Evolutionary conservation across 2,113 vertebrate genomes (phyloP).

Genomic region (Dryoscopus gambensis): DNA sequence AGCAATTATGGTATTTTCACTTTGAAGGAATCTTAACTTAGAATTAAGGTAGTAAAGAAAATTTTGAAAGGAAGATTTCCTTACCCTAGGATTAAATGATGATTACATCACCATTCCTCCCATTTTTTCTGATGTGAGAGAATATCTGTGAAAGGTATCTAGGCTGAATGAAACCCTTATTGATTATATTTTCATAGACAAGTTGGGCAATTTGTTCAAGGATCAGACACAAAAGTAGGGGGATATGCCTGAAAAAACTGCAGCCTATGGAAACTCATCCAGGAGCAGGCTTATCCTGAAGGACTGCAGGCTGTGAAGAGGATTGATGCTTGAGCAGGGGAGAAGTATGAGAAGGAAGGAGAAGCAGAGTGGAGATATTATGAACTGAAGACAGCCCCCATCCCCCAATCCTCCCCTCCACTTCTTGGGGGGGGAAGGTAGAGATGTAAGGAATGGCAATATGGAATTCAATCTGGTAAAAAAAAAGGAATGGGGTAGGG

Average conservation of each 20-base stretch:
- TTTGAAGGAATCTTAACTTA: background rate
- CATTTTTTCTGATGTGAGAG: background rate
- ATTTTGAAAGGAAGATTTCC: background rate
- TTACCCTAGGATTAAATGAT: background rate
- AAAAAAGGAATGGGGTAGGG: background rate
- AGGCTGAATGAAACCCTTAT: background rate
- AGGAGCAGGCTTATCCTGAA: background rate
- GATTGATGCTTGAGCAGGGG: rapidly evolving
- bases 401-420: background rate
- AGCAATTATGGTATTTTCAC: background rate
- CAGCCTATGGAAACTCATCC: background rate
- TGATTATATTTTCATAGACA: background rate
- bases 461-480: background rate
- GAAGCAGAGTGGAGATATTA: background rate
- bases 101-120: background rate
- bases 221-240: background rate
- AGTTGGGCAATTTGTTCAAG: background rate
- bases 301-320: background rate
- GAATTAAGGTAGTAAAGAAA: background rate
- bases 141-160: background rate
- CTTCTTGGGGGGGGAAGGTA: background rate
- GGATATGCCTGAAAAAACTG: background rate
- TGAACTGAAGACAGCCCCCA: background rate
- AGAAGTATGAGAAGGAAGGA: background rate
- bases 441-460: background rate